These are phyloP conservation scores for Lepidurus couesii DNA, from an alignment of 1,140 invertebrate species.

Conservation along the genomic window DNA sequence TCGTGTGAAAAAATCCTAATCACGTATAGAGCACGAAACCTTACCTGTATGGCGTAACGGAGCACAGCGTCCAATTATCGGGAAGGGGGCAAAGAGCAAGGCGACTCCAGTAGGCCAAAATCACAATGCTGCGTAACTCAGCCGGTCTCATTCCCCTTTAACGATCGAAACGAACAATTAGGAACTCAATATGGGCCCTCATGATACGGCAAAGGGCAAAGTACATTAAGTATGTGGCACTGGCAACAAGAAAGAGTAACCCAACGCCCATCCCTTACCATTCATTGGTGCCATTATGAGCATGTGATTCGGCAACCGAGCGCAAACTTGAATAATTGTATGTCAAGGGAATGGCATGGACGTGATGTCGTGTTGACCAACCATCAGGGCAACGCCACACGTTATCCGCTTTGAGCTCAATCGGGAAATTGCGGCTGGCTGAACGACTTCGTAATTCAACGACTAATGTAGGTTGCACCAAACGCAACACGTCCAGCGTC, in stretches of 20 bases:
- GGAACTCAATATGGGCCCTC: not conserved
- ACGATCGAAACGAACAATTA: not conserved
- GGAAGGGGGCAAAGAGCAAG: not conserved
- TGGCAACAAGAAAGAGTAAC: no score
- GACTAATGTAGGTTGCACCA: conserved; percentile 41
- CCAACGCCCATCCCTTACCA: not conserved
- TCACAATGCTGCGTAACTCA: not conserved
- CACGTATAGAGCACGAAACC: conserved; percentile 31
- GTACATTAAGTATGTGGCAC: no score
- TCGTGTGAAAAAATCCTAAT: conserved; percentile 32
- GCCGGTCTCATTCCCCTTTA: not conserved
- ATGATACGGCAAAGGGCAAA: no score
- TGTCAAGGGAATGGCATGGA: not conserved
- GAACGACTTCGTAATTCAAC: conserved; percentile 42
- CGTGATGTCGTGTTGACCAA: conserved; percentile 19
- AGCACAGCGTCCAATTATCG: not conserved
- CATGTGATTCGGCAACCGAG: conserved; percentile 26
- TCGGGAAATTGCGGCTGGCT: conserved; percentile 40
- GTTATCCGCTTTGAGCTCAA: conserved; percentile 32
- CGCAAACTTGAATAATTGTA: conserved; percentile 23
- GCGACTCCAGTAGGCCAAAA: conserved; percentile 13
- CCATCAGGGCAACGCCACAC: conserved; percentile 27
- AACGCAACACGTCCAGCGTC: conserved; percentile 41
- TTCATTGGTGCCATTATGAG: conserved; percentile 25
- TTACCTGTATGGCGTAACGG: conserved; percentile 9